phyloP scores from a whole-genome alignment of 2,113 vertebrate species.

The Mus musculus region GRCm39 chr4:74701001-74701500 shows the following conservation, averaged over 20 bases:
- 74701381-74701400: constrained; percentile 47
- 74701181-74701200: no score
- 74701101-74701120: no score
- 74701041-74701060: no score
- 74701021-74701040: no score
- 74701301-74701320: neutral
- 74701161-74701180: no score
- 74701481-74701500: constrained; percentile 19
- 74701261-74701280: neutral
- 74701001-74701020: no score
- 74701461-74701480: neutral
- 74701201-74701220: no score
- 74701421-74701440: neutral
- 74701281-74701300: neutral
- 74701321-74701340: neutral
- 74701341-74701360: neutral
- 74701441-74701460: neutral
- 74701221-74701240: neutral
- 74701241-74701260: neutral
- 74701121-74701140: no score
- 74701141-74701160: no score
- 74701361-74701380: neutral
- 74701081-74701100: no score
- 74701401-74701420: constrained; percentile 10
- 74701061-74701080: no score